A percentile compares a stretch with the other conserved stretches of the same genome.
These are phyloP conservation scores for Lipophrys pholis DNA, from an alignment of 2,113 vertebrate species.

Conservation along the genomic window DNA sequence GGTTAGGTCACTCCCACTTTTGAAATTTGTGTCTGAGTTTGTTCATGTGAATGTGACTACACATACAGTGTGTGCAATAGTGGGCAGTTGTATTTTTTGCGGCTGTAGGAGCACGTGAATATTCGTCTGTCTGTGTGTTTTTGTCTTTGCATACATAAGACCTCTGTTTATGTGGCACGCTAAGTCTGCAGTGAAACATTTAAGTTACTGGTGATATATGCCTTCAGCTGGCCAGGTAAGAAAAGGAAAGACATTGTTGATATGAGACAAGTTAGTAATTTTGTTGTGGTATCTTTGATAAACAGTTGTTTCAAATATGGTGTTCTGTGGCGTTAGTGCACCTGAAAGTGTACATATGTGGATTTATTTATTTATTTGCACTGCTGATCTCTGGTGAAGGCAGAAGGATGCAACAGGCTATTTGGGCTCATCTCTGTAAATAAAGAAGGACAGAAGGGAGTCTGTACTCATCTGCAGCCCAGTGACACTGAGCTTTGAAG, in stretches of 20 bases:
- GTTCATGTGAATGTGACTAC: constrained; percentile 9
- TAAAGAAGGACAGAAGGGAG: constrained; percentile 74
- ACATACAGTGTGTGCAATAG: constrained; percentile 1
- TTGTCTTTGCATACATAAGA: constrained; percentile 19
- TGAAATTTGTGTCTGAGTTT: constrained; percentile 14
- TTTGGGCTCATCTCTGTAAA: constrained; percentile 83
- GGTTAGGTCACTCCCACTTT: constrained; percentile 66
- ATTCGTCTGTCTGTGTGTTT: background rate
- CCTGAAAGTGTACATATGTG: constrained; percentile 25
- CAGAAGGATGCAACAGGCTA: constrained; percentile 47
- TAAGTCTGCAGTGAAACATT: constrained; percentile 43
- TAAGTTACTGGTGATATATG: constrained; percentile 57
- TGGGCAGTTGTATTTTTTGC: constrained; percentile 16
- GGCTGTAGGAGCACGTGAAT: constrained; percentile 13
- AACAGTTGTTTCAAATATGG: constrained; percentile 5
- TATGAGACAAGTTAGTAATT: no score
- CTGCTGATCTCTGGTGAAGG: constrained; percentile 55
- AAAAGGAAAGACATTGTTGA: constrained; percentile 4
- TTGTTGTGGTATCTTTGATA: no score
- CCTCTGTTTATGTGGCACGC: constrained; percentile 40
- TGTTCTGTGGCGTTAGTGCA: background rate
- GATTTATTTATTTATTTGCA: constrained; percentile 62
- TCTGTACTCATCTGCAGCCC: constrained; percentile 81
- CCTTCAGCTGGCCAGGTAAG: constrained; percentile 34
- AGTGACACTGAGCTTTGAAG: constrained; percentile 85